Conservation (phyloP, 2,888 invertebrate species). For the Brenthis ino region DNA sequence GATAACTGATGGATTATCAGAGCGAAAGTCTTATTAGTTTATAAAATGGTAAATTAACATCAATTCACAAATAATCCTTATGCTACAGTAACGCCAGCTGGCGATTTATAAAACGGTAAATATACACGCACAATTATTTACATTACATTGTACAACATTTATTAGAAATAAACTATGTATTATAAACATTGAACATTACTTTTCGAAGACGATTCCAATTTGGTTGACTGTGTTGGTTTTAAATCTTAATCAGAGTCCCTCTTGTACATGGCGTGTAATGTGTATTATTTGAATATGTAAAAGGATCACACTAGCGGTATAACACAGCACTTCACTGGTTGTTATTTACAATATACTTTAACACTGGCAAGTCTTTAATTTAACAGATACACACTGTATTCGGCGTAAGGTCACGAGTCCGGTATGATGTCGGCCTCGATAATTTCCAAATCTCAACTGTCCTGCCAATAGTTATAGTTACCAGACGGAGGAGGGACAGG, state of each 20-base stretch:
- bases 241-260: constrained; percentile 12
- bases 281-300: not conserved
- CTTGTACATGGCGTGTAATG: not conserved
- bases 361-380: constrained; percentile 7
- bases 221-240: too few species aligned
- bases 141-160: constrained; percentile 14
- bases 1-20: not conserved
- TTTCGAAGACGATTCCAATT: not conserved
- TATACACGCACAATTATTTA: not conserved
- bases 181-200: not conserved
- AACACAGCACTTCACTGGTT: constrained; percentile 11
- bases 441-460: constrained; percentile 70
- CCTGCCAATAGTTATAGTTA: constrained; percentile 77
- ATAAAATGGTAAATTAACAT: not conserved
- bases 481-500: constrained; percentile 69
- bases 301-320: constrained; percentile 8
- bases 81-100: not conserved
- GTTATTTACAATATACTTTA: constrained; percentile 11
- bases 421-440: constrained; percentile 39
- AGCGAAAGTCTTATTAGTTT: not conserved
- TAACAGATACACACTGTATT: constrained; percentile 28
- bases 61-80: constrained; percentile 5
- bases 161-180: not conserved
- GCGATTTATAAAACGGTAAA: not conserved
- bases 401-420: constrained; percentile 36